A percentile compares a stretch with the other conserved stretches of the same genome.
These are phyloP conservation scores for Spodoptera exigua DNA, from an alignment of 2,888 invertebrate species.

Conservation along the genomic window DNA sequence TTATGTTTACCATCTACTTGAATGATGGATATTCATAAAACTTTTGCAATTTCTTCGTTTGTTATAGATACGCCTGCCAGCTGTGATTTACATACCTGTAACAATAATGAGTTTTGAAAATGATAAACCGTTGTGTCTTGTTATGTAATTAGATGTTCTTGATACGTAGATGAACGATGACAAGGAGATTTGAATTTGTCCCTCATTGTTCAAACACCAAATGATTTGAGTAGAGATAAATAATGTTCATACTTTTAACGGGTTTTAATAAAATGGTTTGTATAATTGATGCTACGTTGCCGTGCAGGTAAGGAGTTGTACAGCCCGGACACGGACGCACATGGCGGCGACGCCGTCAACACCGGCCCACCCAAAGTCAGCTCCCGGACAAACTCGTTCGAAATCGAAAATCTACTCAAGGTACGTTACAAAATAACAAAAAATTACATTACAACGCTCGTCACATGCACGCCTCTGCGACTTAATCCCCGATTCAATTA, in stretches of 20 bases:
- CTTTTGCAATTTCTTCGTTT: conserved; percentile 48
- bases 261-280: conserved; percentile 4
- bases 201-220: no score
- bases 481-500: conserved; percentile 74
- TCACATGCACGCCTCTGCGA: conserved; percentile 66
- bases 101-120: conserved; percentile 26
- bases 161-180: no score
- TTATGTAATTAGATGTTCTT: conserved; percentile 3
- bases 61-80: conserved; percentile 21
- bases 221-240: no score
- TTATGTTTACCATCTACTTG: conserved; percentile 39
- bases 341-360: conserved; percentile 75
- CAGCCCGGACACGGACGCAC: conserved; percentile 89
- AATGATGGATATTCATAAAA: conserved; percentile 51
- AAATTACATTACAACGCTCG: conserved; percentile 60
- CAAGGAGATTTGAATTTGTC: no score
- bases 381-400: conserved; percentile 96
- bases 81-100: conserved; percentile 34
- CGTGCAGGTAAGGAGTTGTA: conserved; percentile 92
- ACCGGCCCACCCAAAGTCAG: conserved; percentile 90
- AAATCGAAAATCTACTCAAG: conserved; percentile 98
- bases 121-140: conserved; percentile 1
- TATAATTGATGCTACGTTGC: conserved; percentile 12
- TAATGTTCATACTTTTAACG: conserved; percentile 1
- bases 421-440: conserved; percentile 40